phyloP scores from a whole-genome alignment of 37 sponge, comb jelly and placozoan species.

The Beroe ovata region DNA sequence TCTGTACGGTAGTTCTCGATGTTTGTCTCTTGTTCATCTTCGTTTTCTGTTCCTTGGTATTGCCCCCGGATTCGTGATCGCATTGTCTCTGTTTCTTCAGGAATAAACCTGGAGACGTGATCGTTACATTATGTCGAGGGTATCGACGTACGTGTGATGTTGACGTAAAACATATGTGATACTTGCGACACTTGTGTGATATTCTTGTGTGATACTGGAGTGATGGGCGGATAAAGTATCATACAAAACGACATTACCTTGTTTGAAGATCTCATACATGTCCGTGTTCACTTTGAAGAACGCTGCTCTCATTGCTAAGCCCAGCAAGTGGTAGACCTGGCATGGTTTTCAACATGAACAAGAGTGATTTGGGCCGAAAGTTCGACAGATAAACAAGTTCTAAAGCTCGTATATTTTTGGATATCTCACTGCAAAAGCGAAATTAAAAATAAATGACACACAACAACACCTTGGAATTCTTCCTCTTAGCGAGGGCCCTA shows the following conservation, averaged over 20 bases:
- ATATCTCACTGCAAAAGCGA: no score
- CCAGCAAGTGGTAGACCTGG: conserved; percentile 50
- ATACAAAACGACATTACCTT: conserved; percentile 5
- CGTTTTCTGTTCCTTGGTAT: background rate
- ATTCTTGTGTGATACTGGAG: no score
- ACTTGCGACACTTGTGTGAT: no score
- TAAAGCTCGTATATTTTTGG: no score
- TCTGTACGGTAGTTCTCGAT: background rate
- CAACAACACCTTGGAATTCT: conserved; percentile 14
- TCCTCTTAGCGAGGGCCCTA: background rate
- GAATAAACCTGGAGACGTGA: no score
- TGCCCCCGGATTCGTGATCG: background rate
- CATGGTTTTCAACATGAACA: no score
- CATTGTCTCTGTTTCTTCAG: background rate
- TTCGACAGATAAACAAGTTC: no score
- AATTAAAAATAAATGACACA: background rate
- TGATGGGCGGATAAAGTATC: no score
- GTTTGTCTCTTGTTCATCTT: background rate
- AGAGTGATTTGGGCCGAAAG: no score
- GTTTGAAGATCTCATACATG: conserved; percentile 45
- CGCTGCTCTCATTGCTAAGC: conserved; percentile 31
- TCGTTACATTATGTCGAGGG: no score
- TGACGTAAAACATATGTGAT: no score
- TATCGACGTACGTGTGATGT: no score
- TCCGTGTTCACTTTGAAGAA: conserved; percentile 41